Base-by-base conservation (phyloP, 2,113 vertebrate genomes). In the Turnix velox region DNA sequence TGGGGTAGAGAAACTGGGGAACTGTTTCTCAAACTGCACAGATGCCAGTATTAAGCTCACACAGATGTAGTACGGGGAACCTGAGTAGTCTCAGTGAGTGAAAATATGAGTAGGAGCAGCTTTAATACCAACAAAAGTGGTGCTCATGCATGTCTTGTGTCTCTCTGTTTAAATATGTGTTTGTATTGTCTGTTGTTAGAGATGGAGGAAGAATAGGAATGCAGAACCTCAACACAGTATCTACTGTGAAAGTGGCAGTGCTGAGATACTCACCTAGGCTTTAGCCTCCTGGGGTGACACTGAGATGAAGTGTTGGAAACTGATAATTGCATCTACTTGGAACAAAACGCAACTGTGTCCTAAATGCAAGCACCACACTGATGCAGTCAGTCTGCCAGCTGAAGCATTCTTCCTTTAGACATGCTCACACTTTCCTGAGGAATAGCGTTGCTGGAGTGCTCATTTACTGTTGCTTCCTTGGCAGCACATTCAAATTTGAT, bases 401-500 rank as follows among this genome's bases (percentile, higher is more conserved):
- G 30, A 75, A 49, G 22, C 5, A 3, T 59, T 84, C 37, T 77
- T 77, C 45, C 65, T 87, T 57, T 13, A 30, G 37, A 33, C 18
- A 6, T 6, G 10, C 40, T 78, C 19, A 10, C 4, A 0, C 17
- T 80, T 73, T 37, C 43, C 16, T 14, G 14, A 49, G 67, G 20
- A 67, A 5, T 8, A 31, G 4, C 14, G 30, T 46, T 33, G 9
- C 13, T 14, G 6, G 16, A 63, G 43, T 15, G 10, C 49, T 52
- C 0, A 0, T 22, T 79, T 58, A 18, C 19, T 58, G 17, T n/a
- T 75, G 12, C 43, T 63, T 54, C 28, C 17, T 72, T 54, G 66
- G 24, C 42, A 71, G 25, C 33, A 40, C 4, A 3, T 40, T 27
- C 2, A 42, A 6, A 35, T 61, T 40, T 8, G 19, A 61, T 63